Conservation (phyloP, 2,888 invertebrate genomes). For the Phragmatobia fuliginosa region DNA sequence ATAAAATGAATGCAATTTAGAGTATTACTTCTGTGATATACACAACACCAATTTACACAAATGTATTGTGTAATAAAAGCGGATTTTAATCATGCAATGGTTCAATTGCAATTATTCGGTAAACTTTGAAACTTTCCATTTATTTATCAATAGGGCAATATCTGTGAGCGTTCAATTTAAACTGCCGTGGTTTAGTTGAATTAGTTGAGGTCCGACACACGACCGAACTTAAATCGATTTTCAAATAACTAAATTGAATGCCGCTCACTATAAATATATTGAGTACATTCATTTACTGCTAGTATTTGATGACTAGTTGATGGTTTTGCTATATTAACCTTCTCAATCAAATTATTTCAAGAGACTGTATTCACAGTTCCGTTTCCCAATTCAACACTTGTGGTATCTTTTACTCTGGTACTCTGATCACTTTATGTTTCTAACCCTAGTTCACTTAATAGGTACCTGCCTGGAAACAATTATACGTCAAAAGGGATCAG, state of each 20-base stretch:
- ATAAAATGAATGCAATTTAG: no score
- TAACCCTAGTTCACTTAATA: no score
- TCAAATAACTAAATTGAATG: conserved; percentile 46
- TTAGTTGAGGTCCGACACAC: conserved; percentile 56
- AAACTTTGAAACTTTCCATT: conserved; percentile 24
- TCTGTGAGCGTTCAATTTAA: conserved; percentile 51
- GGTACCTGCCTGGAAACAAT: no score
- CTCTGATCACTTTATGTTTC: neutral
- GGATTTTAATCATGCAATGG: neutral
- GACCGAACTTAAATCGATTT: conserved; percentile 61
- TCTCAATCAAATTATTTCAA: neutral
- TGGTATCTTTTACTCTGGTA: no score
- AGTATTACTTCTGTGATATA: neutral
- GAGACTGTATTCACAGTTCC: neutral
- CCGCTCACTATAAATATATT: conserved; percentile 23
- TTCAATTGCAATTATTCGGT: conserved; percentile 5
- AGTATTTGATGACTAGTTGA: neutral
- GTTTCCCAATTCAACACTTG: neutral
- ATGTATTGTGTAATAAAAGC: no score
- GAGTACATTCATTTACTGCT: neutral
- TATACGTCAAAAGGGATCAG: no score
- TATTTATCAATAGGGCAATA: conserved; percentile 44
- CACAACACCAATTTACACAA: no score
- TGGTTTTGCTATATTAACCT: neutral
- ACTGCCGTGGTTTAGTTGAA: conserved; percentile 66